Base-by-base conservation (phyloP, 2,888 invertebrate species). In the Sarcophaga variegata region DNA sequence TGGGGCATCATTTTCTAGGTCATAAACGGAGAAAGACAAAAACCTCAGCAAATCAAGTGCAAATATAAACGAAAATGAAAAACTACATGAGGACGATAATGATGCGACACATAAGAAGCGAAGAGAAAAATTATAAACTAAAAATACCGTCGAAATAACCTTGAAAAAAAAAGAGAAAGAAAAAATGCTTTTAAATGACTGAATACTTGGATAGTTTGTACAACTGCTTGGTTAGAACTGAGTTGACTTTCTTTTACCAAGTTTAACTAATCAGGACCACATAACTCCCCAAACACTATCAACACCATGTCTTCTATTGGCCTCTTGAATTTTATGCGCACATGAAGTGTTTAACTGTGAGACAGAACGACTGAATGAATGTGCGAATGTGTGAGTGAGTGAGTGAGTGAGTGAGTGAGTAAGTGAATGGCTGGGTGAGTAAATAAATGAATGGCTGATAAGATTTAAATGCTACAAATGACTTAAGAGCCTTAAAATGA, bases 381-480 rank as follows among this genome's bases (percentile, higher is more conserved):
- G 45, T 45, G 45, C 22, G 20, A 64, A 8, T 66, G 20, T 59
- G 5, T 66, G 4, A 14, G 3, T 49, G 11, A 49, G 14, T 14
- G 14, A 8, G 1, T 10, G 62, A 20, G n/a, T 62, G 22, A n/a
- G n/a, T 17, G 27, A 64, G 5, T 66, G 54, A 14, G 54, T 1
- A 3, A 54, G 11, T 54, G 11, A 54, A 4, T 14, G 17, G 3
- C 14, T 20, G 4, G n/a, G 20, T 62, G 22, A n/a, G n/a, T 54
- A 54, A 54, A 54, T 54, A 54, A 54, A 54, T 54, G 54, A 54
- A 25, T 62, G 22, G 62, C 62, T 54, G 59, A 83, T 60, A 77
- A 67, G 77, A 77, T 77, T 86, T 75, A 83, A 83, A 75, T 83
- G 81, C 54, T 70, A 81, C 75, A 77, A 86, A 83, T 83, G 60